phyloP scores from a whole-genome alignment of 2,113 vertebrate genomes.

The Poecilia latipinna region DNA sequence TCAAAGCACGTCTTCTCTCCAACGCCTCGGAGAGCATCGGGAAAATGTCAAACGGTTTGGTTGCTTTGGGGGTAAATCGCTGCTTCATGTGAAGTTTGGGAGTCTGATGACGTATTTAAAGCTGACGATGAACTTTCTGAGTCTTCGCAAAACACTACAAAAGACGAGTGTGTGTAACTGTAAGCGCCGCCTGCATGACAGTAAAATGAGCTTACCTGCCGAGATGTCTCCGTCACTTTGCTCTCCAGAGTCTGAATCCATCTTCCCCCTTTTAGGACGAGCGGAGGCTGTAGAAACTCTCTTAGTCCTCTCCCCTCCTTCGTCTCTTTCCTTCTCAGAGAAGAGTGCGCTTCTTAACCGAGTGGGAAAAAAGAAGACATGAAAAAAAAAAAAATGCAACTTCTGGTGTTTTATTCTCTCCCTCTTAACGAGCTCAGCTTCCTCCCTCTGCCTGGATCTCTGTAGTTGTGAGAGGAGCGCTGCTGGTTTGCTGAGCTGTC shows the following conservation, averaged over 20 bases:
- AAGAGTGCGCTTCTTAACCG: slow-evolving; percentile 26
- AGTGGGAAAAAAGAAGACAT: neutral
- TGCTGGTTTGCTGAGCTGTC: slow-evolving; percentile 64
- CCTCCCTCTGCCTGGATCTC: slow-evolving; percentile 57
- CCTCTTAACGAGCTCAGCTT: slow-evolving; percentile 53
- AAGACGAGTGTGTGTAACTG: neutral
- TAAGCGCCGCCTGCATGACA: neutral
- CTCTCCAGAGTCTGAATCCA: slow-evolving; percentile 97
- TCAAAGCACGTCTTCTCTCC: slow-evolving; percentile 15
- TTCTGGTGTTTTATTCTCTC: slow-evolving; percentile 14
- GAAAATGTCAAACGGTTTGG: neutral
- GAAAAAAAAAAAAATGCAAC: slow-evolving; percentile 5
- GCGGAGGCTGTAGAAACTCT: slow-evolving; percentile 55
- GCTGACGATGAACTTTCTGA: neutral
- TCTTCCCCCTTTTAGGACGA: slow-evolving; percentile 73
- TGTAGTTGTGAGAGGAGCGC: slow-evolving; percentile 71
- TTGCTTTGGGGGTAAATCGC: neutral
- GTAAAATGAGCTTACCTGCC: slow-evolving; percentile 82
- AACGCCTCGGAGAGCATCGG: neutral
- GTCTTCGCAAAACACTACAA: neutral
- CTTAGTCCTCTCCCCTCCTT: slow-evolving; percentile 24
- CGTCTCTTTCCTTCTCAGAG: slow-evolving; percentile 41
- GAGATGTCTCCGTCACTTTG: slow-evolving; percentile 93
- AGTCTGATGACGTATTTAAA: neutral
- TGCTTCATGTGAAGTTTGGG: neutral